A percentile compares a stretch with the other conserved stretches of the same genome.
phyloP scores from a whole-genome alignment of 2,888 invertebrate genomes.

The Dysmachus trigonus region DNA sequence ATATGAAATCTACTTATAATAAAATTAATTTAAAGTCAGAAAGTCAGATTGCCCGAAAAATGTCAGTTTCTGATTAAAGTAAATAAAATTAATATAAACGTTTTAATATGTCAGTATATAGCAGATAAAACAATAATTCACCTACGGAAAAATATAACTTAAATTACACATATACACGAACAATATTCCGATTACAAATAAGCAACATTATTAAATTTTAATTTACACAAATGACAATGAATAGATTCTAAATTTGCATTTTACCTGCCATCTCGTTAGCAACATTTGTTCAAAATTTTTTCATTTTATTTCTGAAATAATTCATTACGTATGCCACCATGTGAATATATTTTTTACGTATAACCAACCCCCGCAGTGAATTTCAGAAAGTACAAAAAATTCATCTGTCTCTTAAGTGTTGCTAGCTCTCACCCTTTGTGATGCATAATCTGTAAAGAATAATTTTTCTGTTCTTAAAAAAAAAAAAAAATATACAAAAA shows the following conservation, averaged over 20 bases:
- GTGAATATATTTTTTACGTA: conserved; percentile 31
- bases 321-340: conserved; percentile 36
- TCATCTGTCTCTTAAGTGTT: conserved; percentile 37
- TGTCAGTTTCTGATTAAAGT: too few relatives aligned
- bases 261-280: conserved; percentile 7
- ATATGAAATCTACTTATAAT: too few relatives aligned
- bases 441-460: conserved; percentile 30
- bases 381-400: conserved; percentile 7
- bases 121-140: too few relatives aligned
- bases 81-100: too few relatives aligned
- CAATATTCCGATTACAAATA: not conserved
- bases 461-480: conserved; percentile 31
- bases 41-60: too few relatives aligned
- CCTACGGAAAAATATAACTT: too few relatives aligned
- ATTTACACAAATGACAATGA: not conserved
- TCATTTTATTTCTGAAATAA: conserved; percentile 7
- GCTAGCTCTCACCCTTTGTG: conserved; percentile 25
- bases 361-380: not conserved
- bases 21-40: too few relatives aligned
- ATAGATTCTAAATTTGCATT: not conserved
- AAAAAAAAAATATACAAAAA: too few relatives aligned
- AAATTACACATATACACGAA: too few relatives aligned
- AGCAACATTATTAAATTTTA: not conserved
- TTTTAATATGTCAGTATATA: too few relatives aligned
- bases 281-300: conserved; percentile 10